Base-by-base conservation (phyloP, 2,797 vertebrate species). In the Dipus sagitta region DNA sequence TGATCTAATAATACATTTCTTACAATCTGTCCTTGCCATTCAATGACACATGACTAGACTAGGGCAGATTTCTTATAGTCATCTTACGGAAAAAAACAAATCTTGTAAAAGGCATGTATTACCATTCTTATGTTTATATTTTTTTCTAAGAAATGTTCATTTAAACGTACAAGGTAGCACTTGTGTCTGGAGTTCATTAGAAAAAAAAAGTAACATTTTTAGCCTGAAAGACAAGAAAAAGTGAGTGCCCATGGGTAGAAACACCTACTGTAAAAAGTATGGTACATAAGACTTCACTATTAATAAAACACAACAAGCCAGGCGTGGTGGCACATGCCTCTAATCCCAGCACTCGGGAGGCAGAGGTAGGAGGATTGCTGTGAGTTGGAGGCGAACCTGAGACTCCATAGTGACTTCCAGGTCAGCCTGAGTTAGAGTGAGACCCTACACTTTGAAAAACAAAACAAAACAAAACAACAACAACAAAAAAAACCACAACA, bases 211-310 rank as follows among this genome's bases (percentile, higher is more conserved):
- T 38, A 38, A 38, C 38, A 70, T 62, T 74, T 94, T 92, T 47
- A 95, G 74, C 9, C 21, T 77, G 38, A 81, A 26, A 91, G 88
- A 90, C 8, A 88, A 70, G 72, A 94, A 82, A 68, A 90, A 54
- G 54, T 74, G 20, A 86, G 9, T 78, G 11, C 52, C 34, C 74
- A 76, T 1, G 32, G 23, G 18, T 34, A 77, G 54, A 90, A 74
- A 90, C 23, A 71, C 17, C 65, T 82, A 14, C 13, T 95, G 30
- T 87, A 68, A 77, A 77, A 85, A 74, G 1, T 75, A 72, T 24
- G 8, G 67, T 72, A 26, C 8, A 71, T 52, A 82, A 84, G 79
- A 84, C 38, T 79, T 90, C 65, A 68, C 42, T 68, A 24, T 5
- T 38, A 88, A 7, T 7, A 47, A 47, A 47, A 47, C 47, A 47